Conservation (phyloP, 1,140 invertebrate species). For the Harpegnathos saltator region DNA sequence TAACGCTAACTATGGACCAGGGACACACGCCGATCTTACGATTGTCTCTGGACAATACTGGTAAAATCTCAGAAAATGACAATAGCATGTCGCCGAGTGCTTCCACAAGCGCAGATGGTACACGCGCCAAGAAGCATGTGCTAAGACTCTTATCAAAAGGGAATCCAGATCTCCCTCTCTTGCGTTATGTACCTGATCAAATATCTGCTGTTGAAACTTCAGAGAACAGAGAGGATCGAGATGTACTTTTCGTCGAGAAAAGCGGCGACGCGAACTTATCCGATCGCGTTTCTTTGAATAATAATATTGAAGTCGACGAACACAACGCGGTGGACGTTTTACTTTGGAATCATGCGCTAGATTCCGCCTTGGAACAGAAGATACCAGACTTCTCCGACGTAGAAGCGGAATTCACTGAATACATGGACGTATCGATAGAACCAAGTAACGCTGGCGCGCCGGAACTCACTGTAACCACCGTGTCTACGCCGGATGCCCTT, state of each 20-base stretch:
- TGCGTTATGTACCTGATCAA: conserved; percentile 74
- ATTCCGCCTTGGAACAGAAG: conserved; percentile 79
- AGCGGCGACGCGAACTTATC: conserved; percentile 59
- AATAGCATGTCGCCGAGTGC: neutral
- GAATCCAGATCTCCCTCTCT: conserved; percentile 69
- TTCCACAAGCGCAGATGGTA: conserved; percentile 25
- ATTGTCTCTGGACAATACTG: conserved; percentile 67
- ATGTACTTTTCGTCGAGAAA: conserved; percentile 25
- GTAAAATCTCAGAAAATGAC: conserved; percentile 33
- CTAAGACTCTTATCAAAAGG: conserved; percentile 73
- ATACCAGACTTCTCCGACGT: conserved; percentile 74
- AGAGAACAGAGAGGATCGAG: conserved; percentile 26
- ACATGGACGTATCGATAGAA: conserved; percentile 36
- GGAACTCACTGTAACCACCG: conserved; percentile 58
- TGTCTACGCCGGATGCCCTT: conserved; percentile 71
- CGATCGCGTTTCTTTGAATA: conserved; percentile 67
- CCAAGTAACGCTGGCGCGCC: conserved; percentile 9
- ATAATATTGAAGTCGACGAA: conserved; percentile 32
- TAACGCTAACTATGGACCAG: conserved; percentile 74
- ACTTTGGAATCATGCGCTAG: conserved; percentile 80
- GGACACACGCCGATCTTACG: conserved; percentile 74
- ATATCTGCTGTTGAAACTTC: conserved; percentile 32
- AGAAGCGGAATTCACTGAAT: conserved; percentile 74
- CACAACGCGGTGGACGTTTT: conserved; percentile 75
- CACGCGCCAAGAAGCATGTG: conserved; percentile 65